phyloP scores from a whole-genome alignment of 2,888 invertebrate species.

The Melanotus villosus region DNA sequence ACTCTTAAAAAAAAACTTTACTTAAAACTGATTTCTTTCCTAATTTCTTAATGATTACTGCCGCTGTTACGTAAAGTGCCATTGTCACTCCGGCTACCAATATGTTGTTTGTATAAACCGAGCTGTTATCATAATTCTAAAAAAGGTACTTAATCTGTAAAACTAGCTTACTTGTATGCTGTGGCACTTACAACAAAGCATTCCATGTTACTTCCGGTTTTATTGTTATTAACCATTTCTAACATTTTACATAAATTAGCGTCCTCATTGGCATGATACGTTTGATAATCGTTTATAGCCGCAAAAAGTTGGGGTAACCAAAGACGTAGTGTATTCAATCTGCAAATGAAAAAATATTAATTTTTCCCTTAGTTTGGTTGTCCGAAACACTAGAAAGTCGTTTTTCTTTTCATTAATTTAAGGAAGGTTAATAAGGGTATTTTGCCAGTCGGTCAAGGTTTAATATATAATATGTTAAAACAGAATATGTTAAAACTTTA shows the following conservation, averaged over 20 bases:
- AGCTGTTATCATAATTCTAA: constrained; percentile 59
- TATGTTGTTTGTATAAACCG: constrained; percentile 79
- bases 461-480: too few relatives aligned
- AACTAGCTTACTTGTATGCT: too few relatives aligned
- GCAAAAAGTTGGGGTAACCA: constrained; percentile 92
- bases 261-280: constrained; percentile 49
- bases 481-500: too few relatives aligned
- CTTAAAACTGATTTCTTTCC: constrained; percentile 72
- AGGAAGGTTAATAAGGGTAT: too few relatives aligned
- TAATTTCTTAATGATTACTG: constrained; percentile 69
- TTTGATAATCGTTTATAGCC: constrained; percentile 71
- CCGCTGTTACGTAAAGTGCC: constrained; percentile 75
- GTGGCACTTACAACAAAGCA: constrained; percentile 51
- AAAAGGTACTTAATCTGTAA: constrained; percentile 33
- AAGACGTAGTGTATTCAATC: constrained; percentile 83
- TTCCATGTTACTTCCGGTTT: constrained; percentile 21
- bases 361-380: constrained; percentile 2
- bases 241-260: constrained; percentile 69
- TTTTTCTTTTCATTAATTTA: too few relatives aligned
- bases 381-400: too few relatives aligned
- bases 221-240: constrained; percentile 67
- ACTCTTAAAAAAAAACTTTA: constrained; percentile 62
- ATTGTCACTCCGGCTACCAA: constrained; percentile 77
- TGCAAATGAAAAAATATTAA: constrained; percentile 46
- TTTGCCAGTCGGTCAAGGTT: too few relatives aligned